Base-by-base conservation (phyloP, 1,140 invertebrate species). In the Tetramorium simillimum region DNA sequence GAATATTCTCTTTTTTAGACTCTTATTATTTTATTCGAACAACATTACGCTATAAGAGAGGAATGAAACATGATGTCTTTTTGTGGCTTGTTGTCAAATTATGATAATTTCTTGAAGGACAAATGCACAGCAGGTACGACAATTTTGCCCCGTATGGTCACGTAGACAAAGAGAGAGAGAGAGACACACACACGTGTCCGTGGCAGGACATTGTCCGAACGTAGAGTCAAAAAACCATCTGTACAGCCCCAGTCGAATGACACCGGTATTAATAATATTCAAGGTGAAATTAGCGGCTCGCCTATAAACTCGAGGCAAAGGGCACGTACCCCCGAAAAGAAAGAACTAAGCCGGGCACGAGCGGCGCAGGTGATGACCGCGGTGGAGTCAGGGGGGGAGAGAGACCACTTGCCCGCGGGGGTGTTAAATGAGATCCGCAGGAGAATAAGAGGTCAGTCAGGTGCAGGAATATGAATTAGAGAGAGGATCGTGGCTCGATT, bases 401-500 rank as follows among this genome's bases (percentile, higher is more conserved):
- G 86, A 56, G 86, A 43, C 58, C 53, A 18, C 67, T 80, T 88
- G 94, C 93, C 94, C 78, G 92, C 94, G 94, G 94, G 94, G 94
- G 93, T 91, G 94, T 93, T 94, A 93, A 94, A 94, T 94, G 94
- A 94, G 94, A 94, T 92, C 67, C 51, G 72, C 40, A 82, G 69
- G 85, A 81, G 86, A 93, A 91, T 91, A 87, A 90, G 91, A 89
- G 91, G 93, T 93, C 92, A 94, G 94, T 95, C 94, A 94, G 94
- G 94, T 95, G 94, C 92, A 93, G 72, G 94, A 94, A 94, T 94
- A 94, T 94, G 94, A 95, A 95, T 95, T 94, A 94, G 91, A 91
- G 89, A 91, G 80, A 73, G 76, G 84, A 86, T 77, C 67, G 73
- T 58, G 67, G 72, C 73, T 86, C 88, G 89, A 86, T 91, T 89